A percentile compares a stretch with the other conserved stretches of the same genome.
phyloP scores from a whole-genome alignment of 2,113 vertebrate genomes.

The Cygnus buccinator region DNA sequence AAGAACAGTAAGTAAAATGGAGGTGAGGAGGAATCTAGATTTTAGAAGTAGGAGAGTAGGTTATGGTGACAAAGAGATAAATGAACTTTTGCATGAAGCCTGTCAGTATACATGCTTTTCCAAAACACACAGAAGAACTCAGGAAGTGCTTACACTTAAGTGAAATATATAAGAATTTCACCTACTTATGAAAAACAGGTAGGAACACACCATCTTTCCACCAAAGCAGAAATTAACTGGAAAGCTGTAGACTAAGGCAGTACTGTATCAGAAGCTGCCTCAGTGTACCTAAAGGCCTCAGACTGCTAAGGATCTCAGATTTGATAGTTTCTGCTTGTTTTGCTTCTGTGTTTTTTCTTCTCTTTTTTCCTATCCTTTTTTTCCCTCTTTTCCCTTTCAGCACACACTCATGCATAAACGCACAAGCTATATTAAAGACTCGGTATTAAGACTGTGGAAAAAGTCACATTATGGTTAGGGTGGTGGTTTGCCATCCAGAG shows the following conservation, averaged over 20 bases:
- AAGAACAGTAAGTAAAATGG: neutral
- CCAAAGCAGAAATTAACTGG: neutral
- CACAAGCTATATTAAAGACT: neutral
- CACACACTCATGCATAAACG: fast-evolving
- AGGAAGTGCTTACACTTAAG: neutral
- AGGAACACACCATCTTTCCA: neutral
- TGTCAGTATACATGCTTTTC: neutral
- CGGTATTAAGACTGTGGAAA: neutral
- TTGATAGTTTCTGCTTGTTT: neutral
- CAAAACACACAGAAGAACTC: neutral
- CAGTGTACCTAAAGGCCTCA: neutral
- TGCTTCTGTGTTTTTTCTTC: neutral
- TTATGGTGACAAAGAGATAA: neutral
- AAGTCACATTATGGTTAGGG: neutral
- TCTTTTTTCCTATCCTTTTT: neutral
- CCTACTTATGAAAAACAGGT: neutral
- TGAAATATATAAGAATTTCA: neutral
- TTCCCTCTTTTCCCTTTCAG: neutral
- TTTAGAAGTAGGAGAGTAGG: neutral
- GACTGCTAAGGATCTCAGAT: neutral
- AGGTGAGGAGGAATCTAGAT: neutral
- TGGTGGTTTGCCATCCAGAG: neutral
- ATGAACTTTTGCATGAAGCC: neutral
- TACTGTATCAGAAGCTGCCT: neutral
- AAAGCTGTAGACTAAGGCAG: neutral